Evolutionary conservation across 2,113 vertebrate genomes (phyloP).

Genomic region (Corythaeola cristata): DNA sequence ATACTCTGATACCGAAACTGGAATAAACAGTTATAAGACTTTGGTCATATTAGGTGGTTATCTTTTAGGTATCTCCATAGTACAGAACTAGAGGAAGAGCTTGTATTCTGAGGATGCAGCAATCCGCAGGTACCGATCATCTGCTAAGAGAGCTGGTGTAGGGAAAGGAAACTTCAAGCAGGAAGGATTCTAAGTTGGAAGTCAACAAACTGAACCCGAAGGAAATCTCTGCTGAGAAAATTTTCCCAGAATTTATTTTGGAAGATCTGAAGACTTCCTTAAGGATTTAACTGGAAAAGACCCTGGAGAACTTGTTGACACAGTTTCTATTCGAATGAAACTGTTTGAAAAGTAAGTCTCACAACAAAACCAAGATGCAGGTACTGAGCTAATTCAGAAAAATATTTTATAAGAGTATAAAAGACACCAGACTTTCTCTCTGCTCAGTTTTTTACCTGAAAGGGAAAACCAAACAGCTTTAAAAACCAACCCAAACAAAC

Average conservation of each 20-base stretch:
- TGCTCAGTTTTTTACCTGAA: not conserved
- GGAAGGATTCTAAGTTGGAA: not conserved
- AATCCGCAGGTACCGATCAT: accelerated
- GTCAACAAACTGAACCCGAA: not conserved
- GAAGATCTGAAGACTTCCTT: not conserved
- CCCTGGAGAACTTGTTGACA: not conserved
- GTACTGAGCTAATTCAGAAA: not conserved
- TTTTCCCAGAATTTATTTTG: not conserved
- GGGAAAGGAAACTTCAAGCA: not conserved
- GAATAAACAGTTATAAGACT: not conserved
- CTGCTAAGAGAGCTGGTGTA: not conserved
- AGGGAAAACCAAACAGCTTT: not conserved
- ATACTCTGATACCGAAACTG: not conserved
- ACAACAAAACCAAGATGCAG: not conserved
- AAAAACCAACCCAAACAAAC: not conserved
- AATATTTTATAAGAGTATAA: not conserved
- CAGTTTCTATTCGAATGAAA: not conserved
- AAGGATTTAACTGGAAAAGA: not conserved
- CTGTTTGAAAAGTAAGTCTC: not conserved
- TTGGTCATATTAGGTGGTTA: not conserved
- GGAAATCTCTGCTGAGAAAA: not conserved
- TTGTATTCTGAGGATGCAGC: not conserved
- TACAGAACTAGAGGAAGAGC: not conserved
- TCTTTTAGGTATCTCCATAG: not conserved
- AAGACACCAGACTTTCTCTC: not conserved